Evolutionary conservation across 2,888 invertebrate genomes (phyloP).

Genomic region (Gandaritis pyraliata): DNA sequence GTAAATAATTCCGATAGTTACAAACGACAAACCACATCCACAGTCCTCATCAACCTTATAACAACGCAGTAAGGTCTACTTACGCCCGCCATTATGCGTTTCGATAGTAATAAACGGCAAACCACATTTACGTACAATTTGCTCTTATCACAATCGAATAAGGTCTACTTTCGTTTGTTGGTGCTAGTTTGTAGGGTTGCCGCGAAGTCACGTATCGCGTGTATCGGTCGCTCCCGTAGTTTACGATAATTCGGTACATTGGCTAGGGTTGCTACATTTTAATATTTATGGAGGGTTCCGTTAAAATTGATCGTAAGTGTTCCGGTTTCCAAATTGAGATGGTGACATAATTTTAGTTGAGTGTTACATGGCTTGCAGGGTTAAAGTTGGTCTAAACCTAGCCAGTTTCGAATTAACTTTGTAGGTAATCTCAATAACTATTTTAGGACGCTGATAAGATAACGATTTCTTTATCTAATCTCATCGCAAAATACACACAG

Average conservation of each 20-base stretch:
- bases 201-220: conserved; percentile 48
- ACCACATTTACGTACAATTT: conserved; percentile 14
- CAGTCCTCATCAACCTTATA: conserved; percentile 25
- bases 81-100: conserved; percentile 24
- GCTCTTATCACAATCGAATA: conserved; percentile 26
- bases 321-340: conserved; percentile 41
- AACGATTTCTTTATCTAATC: too few species aligned
- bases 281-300: conserved; percentile 44
- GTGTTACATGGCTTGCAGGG: conserved; percentile 23
- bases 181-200: conserved; percentile 28
- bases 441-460: too few species aligned
- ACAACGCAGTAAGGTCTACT: conserved; percentile 32
- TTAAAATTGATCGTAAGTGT: conserved; percentile 43
- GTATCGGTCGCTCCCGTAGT: conserved; percentile 48
- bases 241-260: conserved; percentile 53
- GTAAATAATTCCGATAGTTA: conserved; percentile 49
- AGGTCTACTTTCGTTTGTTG: conserved; percentile 33
- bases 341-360: conserved; percentile 31
- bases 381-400: neutral
- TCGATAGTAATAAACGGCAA: conserved; percentile 26
- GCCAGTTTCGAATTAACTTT: conserved; percentile 1
- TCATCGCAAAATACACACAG: too few species aligned
- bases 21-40: conserved; percentile 21
- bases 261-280: conserved; percentile 45
- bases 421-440: too few species aligned